Evolutionary conservation across 2,797 vertebrate species (phyloP).

Genomic region (Okamejei kenojei): DNA sequence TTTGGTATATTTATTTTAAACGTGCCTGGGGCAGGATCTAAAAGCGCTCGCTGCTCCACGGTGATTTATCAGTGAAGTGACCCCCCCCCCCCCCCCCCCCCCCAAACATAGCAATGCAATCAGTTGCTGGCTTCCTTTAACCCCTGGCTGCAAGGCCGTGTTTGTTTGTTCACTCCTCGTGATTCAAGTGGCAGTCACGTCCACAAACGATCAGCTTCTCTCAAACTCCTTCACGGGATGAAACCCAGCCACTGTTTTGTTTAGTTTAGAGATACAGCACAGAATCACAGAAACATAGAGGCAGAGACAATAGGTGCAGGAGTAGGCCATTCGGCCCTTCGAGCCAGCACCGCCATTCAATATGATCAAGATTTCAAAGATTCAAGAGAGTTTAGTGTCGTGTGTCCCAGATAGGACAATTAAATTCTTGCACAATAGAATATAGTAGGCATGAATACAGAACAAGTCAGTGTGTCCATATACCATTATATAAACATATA

Average conservation of each 20-base stretch:
- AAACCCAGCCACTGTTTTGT: neutral
- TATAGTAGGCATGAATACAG: no score
- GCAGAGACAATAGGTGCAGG: no score
- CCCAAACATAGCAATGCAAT: constrained; percentile 29
- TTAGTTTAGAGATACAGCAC: neutral
- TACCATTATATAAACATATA: no score
- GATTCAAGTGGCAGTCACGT: constrained; percentile 15
- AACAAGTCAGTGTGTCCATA: no score
- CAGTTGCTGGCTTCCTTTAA: constrained; percentile 29
- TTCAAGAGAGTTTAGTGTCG: no score
- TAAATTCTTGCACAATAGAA: no score
- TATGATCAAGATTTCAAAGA: no score
- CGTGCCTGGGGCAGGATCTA: constrained; percentile 18
- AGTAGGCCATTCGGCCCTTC: no score
- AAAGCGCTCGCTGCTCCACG: neutral
- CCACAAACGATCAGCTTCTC: neutral
- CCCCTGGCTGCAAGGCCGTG: constrained; percentile 11
- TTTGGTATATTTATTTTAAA: constrained; percentile 37
- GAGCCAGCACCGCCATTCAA: no score
- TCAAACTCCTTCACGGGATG: neutral
- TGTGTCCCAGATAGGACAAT: no score
- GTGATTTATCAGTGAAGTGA: constrained; percentile 22
- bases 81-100: neutral
- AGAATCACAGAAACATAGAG: no score
- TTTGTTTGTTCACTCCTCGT: constrained; percentile 15